Conservation (phyloP, 23 tunicate genomes). For the Phallusia fumigata region DNA sequence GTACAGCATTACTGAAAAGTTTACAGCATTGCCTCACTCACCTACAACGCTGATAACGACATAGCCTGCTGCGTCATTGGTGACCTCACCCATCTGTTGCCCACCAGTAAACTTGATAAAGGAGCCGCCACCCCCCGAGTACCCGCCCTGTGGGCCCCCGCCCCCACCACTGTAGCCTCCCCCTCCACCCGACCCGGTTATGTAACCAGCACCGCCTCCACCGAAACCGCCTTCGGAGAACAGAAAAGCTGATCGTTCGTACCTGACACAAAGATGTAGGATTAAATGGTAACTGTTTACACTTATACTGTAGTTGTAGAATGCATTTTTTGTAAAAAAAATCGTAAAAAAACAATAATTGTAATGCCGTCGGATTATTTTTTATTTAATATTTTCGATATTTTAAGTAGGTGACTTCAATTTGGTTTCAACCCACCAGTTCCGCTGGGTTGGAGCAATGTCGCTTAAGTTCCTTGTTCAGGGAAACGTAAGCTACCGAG, state of each 20-base stretch:
- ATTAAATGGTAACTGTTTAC: too few species aligned
- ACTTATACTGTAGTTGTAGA: too few species aligned
- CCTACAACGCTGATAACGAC: slow-evolving; percentile 74
- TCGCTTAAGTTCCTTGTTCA: too few species aligned
- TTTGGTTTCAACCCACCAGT: too few species aligned
- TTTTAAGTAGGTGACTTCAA: too few species aligned
- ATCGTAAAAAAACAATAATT: too few species aligned
- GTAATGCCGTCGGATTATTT: too few species aligned
- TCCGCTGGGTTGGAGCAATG: too few species aligned
- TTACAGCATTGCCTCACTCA: slow-evolving; percentile 12
- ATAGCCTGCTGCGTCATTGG: slow-evolving; percentile 59
- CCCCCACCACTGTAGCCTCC: slow-evolving; percentile 99
- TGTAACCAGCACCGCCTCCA: slow-evolving; percentile 88
- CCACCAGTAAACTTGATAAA: slow-evolving; percentile 81
- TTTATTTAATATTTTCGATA: too few species aligned
- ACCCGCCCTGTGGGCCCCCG: slow-evolving; percentile 81
- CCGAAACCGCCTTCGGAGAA: slow-evolving; percentile 97
- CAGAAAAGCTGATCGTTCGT: slow-evolving; percentile 13
- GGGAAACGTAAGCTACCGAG: too few species aligned
- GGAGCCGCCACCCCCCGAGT: slow-evolving; percentile 97
- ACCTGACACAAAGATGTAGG: neutral
- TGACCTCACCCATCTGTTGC: slow-evolving; percentile 55
- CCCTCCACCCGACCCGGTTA: slow-evolving; percentile 81
- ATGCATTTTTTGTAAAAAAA: too few species aligned
- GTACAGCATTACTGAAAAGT: too few species aligned